These are phyloP conservation scores for Varroa destructor DNA, from an alignment of 1,140 invertebrate species.

Conservation along the genomic window DNA sequence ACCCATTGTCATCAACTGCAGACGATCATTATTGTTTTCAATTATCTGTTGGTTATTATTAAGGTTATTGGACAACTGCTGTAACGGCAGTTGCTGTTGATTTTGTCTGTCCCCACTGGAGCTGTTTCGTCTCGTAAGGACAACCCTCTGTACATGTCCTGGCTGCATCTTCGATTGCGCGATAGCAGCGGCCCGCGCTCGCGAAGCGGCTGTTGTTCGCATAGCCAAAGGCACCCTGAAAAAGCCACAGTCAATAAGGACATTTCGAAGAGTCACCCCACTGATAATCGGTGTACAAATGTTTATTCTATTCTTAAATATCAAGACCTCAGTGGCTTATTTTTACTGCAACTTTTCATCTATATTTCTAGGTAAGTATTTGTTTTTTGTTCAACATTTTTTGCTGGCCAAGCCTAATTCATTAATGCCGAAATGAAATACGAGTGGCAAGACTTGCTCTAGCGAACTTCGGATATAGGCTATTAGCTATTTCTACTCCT, in stretches of 20 bases:
- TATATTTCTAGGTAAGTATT: no score
- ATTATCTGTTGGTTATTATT: no score
- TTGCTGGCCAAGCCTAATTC: no score
- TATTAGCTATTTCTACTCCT: no score
- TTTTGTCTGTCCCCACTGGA: not conserved
- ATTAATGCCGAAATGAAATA: no score
- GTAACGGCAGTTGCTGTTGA: not conserved
- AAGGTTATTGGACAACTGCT: not conserved
- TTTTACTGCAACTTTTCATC: no score
- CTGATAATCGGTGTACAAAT: not conserved
- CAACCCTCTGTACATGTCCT: slow-evolving; percentile 7
- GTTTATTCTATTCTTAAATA: not conserved
- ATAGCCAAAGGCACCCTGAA: slow-evolving; percentile 13
- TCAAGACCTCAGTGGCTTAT: not conserved
- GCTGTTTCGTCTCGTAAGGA: not conserved
- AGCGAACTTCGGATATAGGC: no score
- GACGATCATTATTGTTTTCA: no score
- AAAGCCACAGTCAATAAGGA: not conserved
- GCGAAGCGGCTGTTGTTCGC: slow-evolving; percentile 21
- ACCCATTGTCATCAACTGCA: no score
- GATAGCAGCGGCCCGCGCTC: slow-evolving; percentile 13
- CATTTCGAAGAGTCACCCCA: not conserved
- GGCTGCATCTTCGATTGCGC: slow-evolving; percentile 13
- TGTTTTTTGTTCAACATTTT: no score
- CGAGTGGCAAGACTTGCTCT: no score